Conservation (phyloP, 2,888 invertebrate genomes). For the Scaptomyza tumidula region DNA sequence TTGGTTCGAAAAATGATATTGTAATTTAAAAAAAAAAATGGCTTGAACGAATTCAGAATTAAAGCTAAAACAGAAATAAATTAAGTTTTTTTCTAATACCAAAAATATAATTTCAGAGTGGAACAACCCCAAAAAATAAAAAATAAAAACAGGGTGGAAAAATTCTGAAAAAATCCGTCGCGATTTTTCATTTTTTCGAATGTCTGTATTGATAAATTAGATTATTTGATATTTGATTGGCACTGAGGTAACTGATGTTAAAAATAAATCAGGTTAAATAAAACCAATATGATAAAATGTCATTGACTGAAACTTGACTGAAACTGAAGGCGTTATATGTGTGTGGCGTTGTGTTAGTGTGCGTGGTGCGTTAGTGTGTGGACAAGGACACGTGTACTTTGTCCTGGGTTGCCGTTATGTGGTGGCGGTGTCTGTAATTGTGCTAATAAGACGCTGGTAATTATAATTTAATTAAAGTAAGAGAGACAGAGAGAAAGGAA, state of each 20-base stretch:
- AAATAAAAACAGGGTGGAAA: too few species aligned
- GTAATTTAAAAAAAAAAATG: too few species aligned
- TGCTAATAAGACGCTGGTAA: conserved; percentile 71
- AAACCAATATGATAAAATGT: conserved; percentile 18
- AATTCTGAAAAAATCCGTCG: too few species aligned
- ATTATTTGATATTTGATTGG: background rate
- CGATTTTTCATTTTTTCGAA: background rate
- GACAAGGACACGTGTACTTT: conserved; percentile 35
- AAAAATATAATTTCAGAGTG: too few species aligned
- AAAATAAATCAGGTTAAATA: background rate
- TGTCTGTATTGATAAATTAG: background rate
- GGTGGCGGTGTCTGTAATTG: conserved; percentile 66
- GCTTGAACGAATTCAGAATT: too few species aligned
- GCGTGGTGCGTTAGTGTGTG: background rate
- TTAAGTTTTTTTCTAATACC: too few species aligned
- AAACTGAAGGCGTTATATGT: conserved; percentile 4
- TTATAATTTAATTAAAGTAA: conserved; percentile 77
- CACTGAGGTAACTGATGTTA: background rate
- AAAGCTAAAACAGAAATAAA: too few species aligned
- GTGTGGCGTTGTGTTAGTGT: too few species aligned
- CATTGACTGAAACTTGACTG: conserved; percentile 5
- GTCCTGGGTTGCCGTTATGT: conserved; percentile 38
- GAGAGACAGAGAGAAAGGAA: background rate
- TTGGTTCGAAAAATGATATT: too few species aligned
- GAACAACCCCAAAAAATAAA: too few species aligned